Evolutionary conservation across 2,113 vertebrate genomes (phyloP).

Genomic region (Gymnogyps californianus): DNA sequence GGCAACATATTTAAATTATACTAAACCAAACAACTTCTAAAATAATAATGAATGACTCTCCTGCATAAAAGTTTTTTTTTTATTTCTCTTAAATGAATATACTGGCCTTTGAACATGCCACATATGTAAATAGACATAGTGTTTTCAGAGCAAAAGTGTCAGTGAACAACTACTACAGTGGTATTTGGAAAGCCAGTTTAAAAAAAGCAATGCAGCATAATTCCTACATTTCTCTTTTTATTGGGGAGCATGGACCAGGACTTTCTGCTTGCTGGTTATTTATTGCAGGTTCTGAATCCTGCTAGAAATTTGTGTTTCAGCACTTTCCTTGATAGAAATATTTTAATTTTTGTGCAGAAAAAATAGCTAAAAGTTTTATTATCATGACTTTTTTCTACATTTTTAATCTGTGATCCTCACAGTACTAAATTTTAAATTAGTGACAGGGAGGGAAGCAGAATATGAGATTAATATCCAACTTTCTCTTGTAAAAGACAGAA

Average conservation of each 20-base stretch:
- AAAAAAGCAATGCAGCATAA: not conserved
- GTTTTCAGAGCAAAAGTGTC: not conserved
- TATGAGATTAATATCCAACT: not conserved
- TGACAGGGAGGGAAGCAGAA: not conserved
- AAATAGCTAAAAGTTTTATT: not conserved
- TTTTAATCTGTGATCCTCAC: not conserved
- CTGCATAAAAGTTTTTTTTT: not conserved
- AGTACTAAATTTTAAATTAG: not conserved
- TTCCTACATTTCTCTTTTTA: not conserved
- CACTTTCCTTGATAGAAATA: not conserved
- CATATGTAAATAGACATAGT: not conserved
- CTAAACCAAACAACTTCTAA: not conserved
- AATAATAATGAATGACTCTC: not conserved
- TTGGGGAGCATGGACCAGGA: not conserved
- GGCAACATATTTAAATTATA: not conserved
- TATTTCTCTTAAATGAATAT: not conserved
- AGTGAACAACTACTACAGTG: not conserved
- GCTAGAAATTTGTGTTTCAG: not conserved
- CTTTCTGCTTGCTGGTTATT: not conserved
- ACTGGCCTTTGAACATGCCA: not conserved
- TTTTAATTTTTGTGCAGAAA: not conserved
- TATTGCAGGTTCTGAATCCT: not conserved
- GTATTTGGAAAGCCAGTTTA: not conserved
- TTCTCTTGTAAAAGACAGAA: not conserved
- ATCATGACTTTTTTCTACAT: not conserved